Conservation (phyloP, 2,888 invertebrate species). For the Encarsia formosa region DNA sequence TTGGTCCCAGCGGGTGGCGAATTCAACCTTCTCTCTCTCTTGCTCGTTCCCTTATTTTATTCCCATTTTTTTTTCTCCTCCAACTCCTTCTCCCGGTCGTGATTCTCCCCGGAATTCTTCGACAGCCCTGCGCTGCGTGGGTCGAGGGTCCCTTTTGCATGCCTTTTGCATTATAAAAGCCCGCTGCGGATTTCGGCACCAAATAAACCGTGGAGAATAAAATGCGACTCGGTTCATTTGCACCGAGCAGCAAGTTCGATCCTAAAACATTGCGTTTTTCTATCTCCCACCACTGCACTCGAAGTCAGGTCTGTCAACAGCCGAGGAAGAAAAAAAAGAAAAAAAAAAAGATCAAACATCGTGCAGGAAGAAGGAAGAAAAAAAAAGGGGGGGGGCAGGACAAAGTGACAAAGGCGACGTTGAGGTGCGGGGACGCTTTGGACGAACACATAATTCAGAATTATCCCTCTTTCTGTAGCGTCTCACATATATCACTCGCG, state of each 20-base stretch:
- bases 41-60: slow-evolving; percentile 26
- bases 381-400: not conserved
- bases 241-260: too few relatives aligned
- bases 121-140: too few relatives aligned
- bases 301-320: too few relatives aligned
- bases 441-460: slow-evolving; percentile 49
- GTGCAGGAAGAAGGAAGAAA: not conserved
- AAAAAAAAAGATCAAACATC: not conserved
- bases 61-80: slow-evolving; percentile 23
- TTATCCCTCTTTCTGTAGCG: slow-evolving; percentile 41
- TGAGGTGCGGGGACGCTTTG: slow-evolving; percentile 31
- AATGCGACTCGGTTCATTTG: too few relatives aligned
- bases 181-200: too few relatives aligned
- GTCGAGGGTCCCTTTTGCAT: too few relatives aligned
- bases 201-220: too few relatives aligned
- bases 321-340: not conserved
- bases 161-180: too few relatives aligned
- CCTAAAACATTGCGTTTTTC: too few relatives aligned
- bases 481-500: slow-evolving; percentile 45
- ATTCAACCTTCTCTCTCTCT: slow-evolving; percentile 25
- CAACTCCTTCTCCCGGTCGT: slow-evolving; percentile 15
- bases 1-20: slow-evolving; percentile 47
- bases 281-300: too few relatives aligned
- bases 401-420: slow-evolving; percentile 35
- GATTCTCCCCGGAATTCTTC: too few relatives aligned